phyloP scores from a whole-genome alignment of 2,797 vertebrate genomes.

The Tragelaphus oryx region DNA sequence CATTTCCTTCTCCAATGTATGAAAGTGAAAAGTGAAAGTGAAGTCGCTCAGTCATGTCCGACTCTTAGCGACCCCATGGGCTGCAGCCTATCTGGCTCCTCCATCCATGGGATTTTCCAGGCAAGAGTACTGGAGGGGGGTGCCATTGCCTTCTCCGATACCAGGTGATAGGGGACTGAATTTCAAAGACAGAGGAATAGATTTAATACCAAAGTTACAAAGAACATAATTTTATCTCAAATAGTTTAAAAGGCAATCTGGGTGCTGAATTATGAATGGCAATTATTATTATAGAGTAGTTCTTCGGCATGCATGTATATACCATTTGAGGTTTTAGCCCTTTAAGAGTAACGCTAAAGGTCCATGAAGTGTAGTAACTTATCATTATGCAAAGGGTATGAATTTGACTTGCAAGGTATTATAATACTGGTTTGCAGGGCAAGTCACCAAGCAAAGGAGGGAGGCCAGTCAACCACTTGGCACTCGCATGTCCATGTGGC shows the following conservation, averaged over 20 bases:
- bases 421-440: background rate
- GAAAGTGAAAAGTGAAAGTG: background rate
- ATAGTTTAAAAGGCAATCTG: background rate
- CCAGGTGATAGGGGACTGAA: background rate
- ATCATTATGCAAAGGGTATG: background rate
- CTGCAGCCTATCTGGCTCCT: background rate
- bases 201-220: background rate
- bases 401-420: constrained; percentile 2
- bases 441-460: background rate
- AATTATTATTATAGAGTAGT: background rate
- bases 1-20: background rate
- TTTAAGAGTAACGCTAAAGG: constrained; percentile 1
- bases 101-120: background rate
- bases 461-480: background rate
- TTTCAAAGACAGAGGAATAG: constrained; percentile 14
- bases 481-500: background rate
- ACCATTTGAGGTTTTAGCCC: background rate
- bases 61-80: background rate
- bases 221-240: background rate
- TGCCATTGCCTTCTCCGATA: background rate
- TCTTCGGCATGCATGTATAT: background rate
- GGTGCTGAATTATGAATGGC: background rate
- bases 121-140: background rate
- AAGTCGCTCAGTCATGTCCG: background rate
- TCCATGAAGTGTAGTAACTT: background rate